These are phyloP conservation scores for Microchrysa polita DNA, from an alignment of 2,888 invertebrate genomes.

Conservation along the genomic window DNA sequence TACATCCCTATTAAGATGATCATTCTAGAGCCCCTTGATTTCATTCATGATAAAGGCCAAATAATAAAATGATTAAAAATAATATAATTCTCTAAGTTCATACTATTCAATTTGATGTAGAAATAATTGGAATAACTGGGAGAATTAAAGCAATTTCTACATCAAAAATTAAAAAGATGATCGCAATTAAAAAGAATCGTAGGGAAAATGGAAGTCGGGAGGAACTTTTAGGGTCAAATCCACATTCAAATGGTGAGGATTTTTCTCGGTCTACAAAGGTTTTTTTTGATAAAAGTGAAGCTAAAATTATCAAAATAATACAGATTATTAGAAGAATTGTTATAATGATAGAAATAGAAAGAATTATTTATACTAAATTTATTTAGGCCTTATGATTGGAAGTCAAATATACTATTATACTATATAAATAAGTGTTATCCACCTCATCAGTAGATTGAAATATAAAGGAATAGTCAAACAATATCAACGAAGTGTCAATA, in stretches of 20 bases:
- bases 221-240: slow-evolving; percentile 68
- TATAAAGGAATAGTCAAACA: slow-evolving; percentile 70
- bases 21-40: slow-evolving; percentile 71
- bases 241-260: slow-evolving; percentile 72
- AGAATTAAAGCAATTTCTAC: slow-evolving; percentile 74
- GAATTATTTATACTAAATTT: slow-evolving; percentile 70
- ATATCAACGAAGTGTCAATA: slow-evolving; percentile 77
- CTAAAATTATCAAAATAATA: slow-evolving; percentile 66
- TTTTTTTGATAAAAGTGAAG: slow-evolving; percentile 70
- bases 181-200: slow-evolving; percentile 73
- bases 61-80: slow-evolving; percentile 38
- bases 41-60: slow-evolving; percentile 68
- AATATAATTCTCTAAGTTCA: slow-evolving; percentile 57
- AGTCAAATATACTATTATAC: slow-evolving; percentile 77
- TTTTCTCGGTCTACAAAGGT: slow-evolving; percentile 70
- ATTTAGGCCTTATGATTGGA: slow-evolving; percentile 75
- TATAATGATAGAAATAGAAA: slow-evolving; percentile 61
- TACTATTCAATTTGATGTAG: slow-evolving; percentile 57
- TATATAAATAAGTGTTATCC: slow-evolving; percentile 71
- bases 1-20: slow-evolving; percentile 62
- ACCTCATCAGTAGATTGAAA: slow-evolving; percentile 76
- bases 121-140: slow-evolving; percentile 67
- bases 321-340: slow-evolving; percentile 64
- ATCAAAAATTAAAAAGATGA: slow-evolving; percentile 79
- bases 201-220: slow-evolving; percentile 69